These are phyloP conservation scores for Amphibalanus amphitrite DNA, from an alignment of 1,140 invertebrate genomes.

Conservation along the genomic window DNA sequence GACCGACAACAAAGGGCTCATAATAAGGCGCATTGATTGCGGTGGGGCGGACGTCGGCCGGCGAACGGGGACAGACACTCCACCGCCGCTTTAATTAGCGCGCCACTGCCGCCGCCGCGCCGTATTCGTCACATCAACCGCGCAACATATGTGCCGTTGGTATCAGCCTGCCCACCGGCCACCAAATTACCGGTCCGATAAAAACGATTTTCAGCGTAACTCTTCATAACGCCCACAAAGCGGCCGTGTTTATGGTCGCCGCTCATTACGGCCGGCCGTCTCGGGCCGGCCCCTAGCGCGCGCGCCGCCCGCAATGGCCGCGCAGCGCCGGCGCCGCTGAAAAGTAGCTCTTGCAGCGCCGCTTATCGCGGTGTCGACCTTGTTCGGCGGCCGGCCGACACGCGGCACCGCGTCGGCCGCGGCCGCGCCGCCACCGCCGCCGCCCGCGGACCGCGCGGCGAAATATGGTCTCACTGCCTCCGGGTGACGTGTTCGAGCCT, in stretches of 20 bases:
- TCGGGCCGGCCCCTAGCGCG: no score
- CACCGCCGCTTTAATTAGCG: neutral
- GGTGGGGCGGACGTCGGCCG: no score
- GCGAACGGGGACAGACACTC: neutral
- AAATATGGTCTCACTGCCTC: neutral
- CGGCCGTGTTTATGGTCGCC: neutral
- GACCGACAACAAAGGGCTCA: neutral
- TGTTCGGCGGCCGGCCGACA: no score
- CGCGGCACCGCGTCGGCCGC: no score
- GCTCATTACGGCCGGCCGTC: neutral
- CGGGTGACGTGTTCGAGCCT: no score
- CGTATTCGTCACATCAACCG: neutral
- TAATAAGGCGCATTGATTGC: conserved; percentile 1
- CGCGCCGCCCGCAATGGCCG: no score
- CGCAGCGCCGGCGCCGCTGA: no score
- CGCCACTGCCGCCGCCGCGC: no score
- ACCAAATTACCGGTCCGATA: neutral
- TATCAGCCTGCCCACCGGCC: neutral
- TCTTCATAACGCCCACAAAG: neutral
- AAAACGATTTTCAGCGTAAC: neutral
- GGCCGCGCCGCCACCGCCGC: no score
- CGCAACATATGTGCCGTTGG: neutral
- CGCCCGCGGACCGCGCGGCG: no score
- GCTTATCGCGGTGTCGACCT: neutral
- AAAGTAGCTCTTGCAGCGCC: neutral